Evolutionary conservation across 1,140 invertebrate genomes (phyloP).

Genomic region (Megathymus violae): DNA sequence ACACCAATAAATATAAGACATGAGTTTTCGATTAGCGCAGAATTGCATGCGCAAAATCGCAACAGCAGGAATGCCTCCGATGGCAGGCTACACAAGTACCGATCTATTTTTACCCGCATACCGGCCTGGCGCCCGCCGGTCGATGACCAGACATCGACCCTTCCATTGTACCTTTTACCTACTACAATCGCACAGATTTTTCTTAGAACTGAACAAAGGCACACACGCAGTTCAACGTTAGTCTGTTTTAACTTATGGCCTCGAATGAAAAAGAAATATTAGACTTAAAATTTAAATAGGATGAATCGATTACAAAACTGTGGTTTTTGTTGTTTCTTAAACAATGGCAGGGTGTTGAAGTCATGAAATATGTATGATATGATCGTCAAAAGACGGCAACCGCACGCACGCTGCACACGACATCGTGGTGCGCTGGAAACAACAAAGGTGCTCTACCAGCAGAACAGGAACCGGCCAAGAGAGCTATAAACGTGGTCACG

Average conservation of each 20-base stretch:
- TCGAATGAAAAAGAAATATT: too few species aligned
- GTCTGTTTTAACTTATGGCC: too few species aligned
- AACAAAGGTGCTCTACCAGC: background rate
- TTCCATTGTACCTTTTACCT: conserved; percentile 31
- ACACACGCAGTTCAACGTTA: too few species aligned
- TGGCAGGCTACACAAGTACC: conserved; percentile 34
- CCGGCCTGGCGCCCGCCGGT: conserved; percentile 53
- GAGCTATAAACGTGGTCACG: background rate
- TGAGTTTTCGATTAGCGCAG: conserved; percentile 25
- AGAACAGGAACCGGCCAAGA: conserved; percentile 3
- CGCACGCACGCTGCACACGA: conserved; percentile 20
- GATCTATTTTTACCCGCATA: conserved; percentile 64
- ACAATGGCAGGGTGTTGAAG: conserved; percentile 20
- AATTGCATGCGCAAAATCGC: conserved; percentile 32
- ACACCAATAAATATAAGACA: background rate
- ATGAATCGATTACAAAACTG: too few species aligned
- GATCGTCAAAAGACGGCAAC: conserved; percentile 11
- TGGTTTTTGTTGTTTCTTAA: conserved; percentile 9
- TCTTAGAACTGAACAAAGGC: conserved; percentile 33
- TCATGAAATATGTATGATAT: conserved; percentile 25
- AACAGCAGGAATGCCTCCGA: conserved; percentile 24
- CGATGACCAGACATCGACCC: conserved; percentile 47
- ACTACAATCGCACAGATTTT: conserved; percentile 35
- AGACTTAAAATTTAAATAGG: too few species aligned
- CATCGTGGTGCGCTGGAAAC: background rate